Conservation (phyloP, 2,888 invertebrate species). For the Drosophila mimetica region DNA sequence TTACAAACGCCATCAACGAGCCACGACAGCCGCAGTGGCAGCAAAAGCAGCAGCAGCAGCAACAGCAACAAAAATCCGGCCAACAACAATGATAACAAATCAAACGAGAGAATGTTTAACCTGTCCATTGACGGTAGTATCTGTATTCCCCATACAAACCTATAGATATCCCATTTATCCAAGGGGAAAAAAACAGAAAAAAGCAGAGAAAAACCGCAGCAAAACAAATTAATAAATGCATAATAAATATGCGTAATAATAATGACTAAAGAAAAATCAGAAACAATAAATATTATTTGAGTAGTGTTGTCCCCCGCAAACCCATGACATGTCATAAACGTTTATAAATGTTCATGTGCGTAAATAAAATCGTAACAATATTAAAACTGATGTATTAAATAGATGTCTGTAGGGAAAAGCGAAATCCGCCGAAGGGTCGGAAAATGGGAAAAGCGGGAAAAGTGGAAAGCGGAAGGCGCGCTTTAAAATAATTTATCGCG, state of each 20-base stretch:
- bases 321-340: constrained; percentile 67
- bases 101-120: constrained; percentile 64
- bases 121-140: constrained; percentile 23
- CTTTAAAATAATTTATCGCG: constrained; percentile 78
- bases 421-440: neutral
- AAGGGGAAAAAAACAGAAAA: no score
- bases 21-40: constrained; percentile 51
- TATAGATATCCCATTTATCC: neutral
- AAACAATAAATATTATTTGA: constrained; percentile 76
- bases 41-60: constrained; percentile 28
- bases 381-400: constrained; percentile 74
- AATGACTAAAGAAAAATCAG: constrained; percentile 77
- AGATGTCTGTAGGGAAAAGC: constrained; percentile 33
- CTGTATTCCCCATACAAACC: constrained; percentile 7
- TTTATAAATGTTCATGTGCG: constrained; percentile 68
- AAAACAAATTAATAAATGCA: constrained; percentile 73
- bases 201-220: constrained; percentile 56
- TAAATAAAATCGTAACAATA: constrained; percentile 74
- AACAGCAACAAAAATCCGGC: constrained; percentile 23
- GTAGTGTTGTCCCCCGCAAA: constrained; percentile 39
- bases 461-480: constrained; percentile 21
- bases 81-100: constrained; percentile 63
- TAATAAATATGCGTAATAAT: constrained; percentile 70
- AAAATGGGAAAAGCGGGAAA: neutral
- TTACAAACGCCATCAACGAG: constrained; percentile 72